Evolutionary conservation across 2,113 vertebrate genomes (phyloP).

Genomic region (Oryzias celebensis): DNA sequence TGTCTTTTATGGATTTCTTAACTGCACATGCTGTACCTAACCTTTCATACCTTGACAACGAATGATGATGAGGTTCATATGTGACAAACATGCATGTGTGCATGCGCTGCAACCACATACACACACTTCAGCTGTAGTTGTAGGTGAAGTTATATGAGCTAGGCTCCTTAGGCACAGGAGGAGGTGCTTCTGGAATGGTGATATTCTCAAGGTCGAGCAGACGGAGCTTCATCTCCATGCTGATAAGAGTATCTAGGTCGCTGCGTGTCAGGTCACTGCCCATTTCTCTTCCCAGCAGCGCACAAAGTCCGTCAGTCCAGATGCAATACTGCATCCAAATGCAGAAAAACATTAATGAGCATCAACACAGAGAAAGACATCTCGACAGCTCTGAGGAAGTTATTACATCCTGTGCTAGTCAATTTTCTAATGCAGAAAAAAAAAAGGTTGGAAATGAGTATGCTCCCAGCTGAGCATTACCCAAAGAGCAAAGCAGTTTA

Average conservation of each 20-base stretch:
- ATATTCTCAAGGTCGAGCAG: slow-evolving; percentile 97
- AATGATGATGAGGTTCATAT: slow-evolving; percentile 19
- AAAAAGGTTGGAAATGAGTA: too few relatives aligned
- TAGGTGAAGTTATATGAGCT: slow-evolving; percentile 98
- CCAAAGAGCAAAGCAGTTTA: too few relatives aligned
- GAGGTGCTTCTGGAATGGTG: slow-evolving; percentile 91
- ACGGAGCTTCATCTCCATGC: slow-evolving; percentile 99
- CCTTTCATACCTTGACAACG: neutral
- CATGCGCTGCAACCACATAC: slow-evolving; percentile 32
- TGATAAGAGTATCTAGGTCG: slow-evolving; percentile 95
- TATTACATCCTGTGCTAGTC: neutral
- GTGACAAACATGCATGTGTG: slow-evolving; percentile 23
- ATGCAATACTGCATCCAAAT: slow-evolving; percentile 87
- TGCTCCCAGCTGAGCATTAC: too few relatives aligned
- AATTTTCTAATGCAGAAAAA: too few relatives aligned
- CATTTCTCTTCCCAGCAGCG: slow-evolving; percentile 95
- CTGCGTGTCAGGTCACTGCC: slow-evolving; percentile 94
- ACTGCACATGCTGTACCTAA: too few relatives aligned
- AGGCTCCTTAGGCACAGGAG: slow-evolving; percentile 94
- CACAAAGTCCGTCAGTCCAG: slow-evolving; percentile 94
- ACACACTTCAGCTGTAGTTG: slow-evolving; percentile 87
- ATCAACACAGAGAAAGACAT: neutral
- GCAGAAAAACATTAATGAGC: slow-evolving; percentile 1
- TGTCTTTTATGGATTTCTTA: too few relatives aligned
- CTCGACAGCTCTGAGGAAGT: neutral